phyloP scores from a whole-genome alignment of 2,797 vertebrate genomes.

The Enteromius trimaculatus region DNA sequence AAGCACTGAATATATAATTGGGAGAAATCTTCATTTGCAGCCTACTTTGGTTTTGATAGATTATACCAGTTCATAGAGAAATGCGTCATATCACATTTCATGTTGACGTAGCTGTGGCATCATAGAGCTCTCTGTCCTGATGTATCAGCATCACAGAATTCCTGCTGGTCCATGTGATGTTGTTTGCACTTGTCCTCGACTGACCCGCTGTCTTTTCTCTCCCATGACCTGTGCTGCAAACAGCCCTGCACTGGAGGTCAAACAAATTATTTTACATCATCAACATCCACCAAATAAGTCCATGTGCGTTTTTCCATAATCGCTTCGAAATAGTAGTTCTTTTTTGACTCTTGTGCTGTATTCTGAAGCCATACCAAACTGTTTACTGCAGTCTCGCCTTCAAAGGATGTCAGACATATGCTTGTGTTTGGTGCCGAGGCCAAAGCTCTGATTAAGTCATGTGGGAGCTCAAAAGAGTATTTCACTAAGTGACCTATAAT shows the following conservation, averaged over 20 bases:
- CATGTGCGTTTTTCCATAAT: slow-evolving; percentile 5
- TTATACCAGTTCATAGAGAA: neutral
- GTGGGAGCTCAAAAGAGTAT: slow-evolving; percentile 22
- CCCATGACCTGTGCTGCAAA: slow-evolving; percentile 60
- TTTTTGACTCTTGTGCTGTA: neutral
- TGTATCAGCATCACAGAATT: neutral
- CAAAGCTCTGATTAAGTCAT: slow-evolving; percentile 25
- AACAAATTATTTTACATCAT: slow-evolving; percentile 48
- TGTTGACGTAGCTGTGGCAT: neutral
- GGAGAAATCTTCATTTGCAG: neutral
- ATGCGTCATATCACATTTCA: neutral
- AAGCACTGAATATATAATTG: no score
- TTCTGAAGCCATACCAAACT: neutral
- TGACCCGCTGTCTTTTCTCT: slow-evolving; percentile 59
- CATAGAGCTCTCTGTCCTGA: neutral
- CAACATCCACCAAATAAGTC: slow-evolving; percentile 21
- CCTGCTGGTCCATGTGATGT: slow-evolving; percentile 20
- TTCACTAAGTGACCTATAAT: slow-evolving; percentile 32
- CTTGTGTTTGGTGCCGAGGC: neutral
- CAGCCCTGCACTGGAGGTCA: slow-evolving; percentile 55
- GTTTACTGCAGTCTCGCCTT: slow-evolving; percentile 7
- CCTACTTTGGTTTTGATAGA: no score
- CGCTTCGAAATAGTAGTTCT: neutral
- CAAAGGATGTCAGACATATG: neutral
- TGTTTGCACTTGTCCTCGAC: slow-evolving; percentile 57